Conservation (phyloP, 2,113 vertebrate species). For the Madoqua kirkii region DNA sequence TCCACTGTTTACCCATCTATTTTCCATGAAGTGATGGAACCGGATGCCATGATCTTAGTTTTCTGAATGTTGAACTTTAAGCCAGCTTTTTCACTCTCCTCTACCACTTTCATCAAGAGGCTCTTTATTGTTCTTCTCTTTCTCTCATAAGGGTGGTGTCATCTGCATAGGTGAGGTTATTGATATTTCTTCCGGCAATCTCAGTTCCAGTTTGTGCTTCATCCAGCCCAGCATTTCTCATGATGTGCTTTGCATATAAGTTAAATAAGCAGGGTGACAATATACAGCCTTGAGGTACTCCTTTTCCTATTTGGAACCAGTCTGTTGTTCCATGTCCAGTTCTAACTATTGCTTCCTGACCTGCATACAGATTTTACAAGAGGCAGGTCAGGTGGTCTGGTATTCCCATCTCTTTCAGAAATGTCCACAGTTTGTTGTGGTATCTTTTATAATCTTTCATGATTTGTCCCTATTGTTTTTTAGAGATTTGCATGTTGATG, state of each 20-base stretch:
- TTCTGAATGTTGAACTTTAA: background rate
- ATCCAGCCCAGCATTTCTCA: background rate
- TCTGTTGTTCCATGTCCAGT: background rate
- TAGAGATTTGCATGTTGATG: background rate
- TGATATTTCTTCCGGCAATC: fast-evolving
- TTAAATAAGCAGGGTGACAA: background rate
- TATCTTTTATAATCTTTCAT: background rate
- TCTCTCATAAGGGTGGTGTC: background rate
- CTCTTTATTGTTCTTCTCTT: background rate
- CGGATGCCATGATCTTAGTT: background rate
- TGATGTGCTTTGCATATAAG: background rate
- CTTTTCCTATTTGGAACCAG: background rate
- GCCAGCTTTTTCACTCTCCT: background rate
- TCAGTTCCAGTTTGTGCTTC: fast-evolving
- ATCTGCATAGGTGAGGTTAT: background rate
- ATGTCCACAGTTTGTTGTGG: background rate
- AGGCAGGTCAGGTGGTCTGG: background rate
- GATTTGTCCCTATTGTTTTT: background rate
- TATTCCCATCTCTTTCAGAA: background rate
- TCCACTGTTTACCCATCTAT: background rate
- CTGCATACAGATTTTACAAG: background rate
- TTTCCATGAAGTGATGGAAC: background rate
- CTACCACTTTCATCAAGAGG: background rate
- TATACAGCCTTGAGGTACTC: fast-evolving
- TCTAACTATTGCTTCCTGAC: background rate